phyloP scores from a whole-genome alignment of 2,888 invertebrate species.

The Hylaea fasciaria region DNA sequence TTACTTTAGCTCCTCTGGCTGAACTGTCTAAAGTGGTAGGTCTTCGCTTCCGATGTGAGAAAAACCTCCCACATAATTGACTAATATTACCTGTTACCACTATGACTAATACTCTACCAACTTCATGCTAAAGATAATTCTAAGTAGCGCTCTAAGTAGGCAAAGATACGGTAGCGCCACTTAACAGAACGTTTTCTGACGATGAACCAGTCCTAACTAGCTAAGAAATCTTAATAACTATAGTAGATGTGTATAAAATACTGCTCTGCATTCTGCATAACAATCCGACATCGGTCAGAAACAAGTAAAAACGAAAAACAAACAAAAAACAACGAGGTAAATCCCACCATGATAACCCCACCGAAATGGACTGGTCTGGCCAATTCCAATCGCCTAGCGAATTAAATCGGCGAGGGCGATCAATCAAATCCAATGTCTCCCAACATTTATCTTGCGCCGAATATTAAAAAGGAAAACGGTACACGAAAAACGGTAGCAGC shows the following conservation, averaged over 20 bases:
- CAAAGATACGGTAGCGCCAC: no score
- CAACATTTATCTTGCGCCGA: conserved; percentile 75
- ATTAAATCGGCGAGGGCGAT: conserved; percentile 65
- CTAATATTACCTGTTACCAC: background rate
- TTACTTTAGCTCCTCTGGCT: no score
- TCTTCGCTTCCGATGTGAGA: no score
- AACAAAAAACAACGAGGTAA: conserved; percentile 3
- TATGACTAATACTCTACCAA: no score
- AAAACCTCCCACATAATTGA: background rate
- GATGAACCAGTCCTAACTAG: no score
- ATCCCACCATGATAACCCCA: conserved; percentile 7
- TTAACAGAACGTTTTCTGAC: no score
- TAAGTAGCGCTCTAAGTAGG: background rate
- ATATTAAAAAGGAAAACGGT: conserved; percentile 73
- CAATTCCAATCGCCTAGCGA: conserved; percentile 46
- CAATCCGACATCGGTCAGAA: background rate
- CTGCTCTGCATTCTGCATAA: no score
- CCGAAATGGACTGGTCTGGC: conserved; percentile 22
- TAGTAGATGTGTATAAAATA: no score
- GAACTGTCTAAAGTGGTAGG: no score
- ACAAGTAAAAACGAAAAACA: background rate
- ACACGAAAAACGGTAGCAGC: conserved; percentile 44
- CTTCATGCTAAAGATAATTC: background rate
- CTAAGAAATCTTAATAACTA: no score
- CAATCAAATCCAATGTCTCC: conserved; percentile 77